These are phyloP conservation scores for Beris chalybata DNA, from an alignment of 2,888 invertebrate genomes.

Conservation along the genomic window DNA sequence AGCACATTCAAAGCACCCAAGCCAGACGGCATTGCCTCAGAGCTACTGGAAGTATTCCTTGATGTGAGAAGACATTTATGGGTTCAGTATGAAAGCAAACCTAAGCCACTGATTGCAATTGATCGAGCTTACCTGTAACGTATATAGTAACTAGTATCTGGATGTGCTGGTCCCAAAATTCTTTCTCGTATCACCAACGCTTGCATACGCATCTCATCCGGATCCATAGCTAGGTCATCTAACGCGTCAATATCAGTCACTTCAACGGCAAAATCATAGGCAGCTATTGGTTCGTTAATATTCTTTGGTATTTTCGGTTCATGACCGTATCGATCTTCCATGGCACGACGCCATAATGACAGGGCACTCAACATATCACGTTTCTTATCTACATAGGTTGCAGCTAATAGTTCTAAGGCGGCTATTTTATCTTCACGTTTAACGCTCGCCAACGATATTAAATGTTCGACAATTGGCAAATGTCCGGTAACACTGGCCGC, in stretches of 20 bases:
- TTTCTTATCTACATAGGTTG: constrained; percentile 95
- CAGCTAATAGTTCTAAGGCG: constrained; percentile 88
- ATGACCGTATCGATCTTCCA: constrained; percentile 75
- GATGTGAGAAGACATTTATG: too few species aligned
- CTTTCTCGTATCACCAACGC: constrained; percentile 88
- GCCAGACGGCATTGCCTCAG: too few species aligned
- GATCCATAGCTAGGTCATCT: constrained; percentile 86
- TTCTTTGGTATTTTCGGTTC: constrained; percentile 75
- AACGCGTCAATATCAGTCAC: constrained; percentile 76
- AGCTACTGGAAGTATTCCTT: too few species aligned
- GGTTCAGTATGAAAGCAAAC: too few species aligned
- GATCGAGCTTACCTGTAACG: constrained; percentile 64
- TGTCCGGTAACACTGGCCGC: constrained; percentile 93
- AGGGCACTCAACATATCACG: constrained; percentile 91
- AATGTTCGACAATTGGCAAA: constrained; percentile 89
- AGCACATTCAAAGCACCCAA: too few species aligned
- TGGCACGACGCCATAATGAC: constrained; percentile 86
- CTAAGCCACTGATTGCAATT: too few species aligned
- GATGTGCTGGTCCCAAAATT: constrained; percentile 90
- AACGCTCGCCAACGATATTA: constrained; percentile 76
- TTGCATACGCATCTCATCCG: constrained; percentile 96
- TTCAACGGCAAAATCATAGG: constrained; percentile 87
- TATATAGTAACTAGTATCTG: constrained; percentile 95
- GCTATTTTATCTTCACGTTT: constrained; percentile 80
- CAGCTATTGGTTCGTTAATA: constrained; percentile 72